Conservation (phyloP, 2,797 vertebrate species). For the Vireo griseus region DNA sequence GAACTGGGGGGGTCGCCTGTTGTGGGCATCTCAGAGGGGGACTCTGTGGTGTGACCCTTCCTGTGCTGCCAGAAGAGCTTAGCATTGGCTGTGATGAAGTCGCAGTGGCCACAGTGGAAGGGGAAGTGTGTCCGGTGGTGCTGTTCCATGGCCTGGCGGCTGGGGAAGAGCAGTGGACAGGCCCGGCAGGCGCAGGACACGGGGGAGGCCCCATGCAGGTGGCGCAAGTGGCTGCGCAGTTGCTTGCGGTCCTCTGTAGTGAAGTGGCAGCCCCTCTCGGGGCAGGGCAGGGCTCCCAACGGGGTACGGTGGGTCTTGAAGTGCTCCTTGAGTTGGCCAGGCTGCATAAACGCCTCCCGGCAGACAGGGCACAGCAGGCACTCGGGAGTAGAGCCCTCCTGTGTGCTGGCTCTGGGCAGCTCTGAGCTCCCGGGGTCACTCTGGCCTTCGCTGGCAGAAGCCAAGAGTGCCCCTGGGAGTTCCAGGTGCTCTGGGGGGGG, state of each 20-base stretch:
- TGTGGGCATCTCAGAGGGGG: not conserved
- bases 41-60: conserved; percentile 47
- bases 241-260: conserved; percentile 61
- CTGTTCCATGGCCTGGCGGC: conserved; percentile 75
- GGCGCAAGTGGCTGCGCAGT: conserved; percentile 73
- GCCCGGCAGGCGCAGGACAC: conserved; percentile 73
- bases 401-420: accelerated
- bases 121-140: conserved; percentile 78
- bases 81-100: conserved; percentile 75
- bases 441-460: not conserved
- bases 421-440: accelerated
- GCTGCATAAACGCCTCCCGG: conserved; percentile 63
- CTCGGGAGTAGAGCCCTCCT: not conserved
- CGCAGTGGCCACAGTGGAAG: conserved; percentile 79
- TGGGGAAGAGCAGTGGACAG: conserved; percentile 76
- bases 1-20: not conserved
- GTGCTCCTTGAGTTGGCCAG: conserved; percentile 76
- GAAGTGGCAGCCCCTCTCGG: conserved; percentile 72
- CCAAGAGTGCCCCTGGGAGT: not conserved
- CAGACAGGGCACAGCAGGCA: conserved; percentile 75
- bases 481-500: not conserved
- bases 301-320: conserved; percentile 71
- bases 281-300: conserved; percentile 64
- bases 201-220: conserved; percentile 65
- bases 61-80: conserved; percentile 79